Evolutionary conservation across 2,113 vertebrate species (phyloP).

Genomic region (Procavia capensis): DNA sequence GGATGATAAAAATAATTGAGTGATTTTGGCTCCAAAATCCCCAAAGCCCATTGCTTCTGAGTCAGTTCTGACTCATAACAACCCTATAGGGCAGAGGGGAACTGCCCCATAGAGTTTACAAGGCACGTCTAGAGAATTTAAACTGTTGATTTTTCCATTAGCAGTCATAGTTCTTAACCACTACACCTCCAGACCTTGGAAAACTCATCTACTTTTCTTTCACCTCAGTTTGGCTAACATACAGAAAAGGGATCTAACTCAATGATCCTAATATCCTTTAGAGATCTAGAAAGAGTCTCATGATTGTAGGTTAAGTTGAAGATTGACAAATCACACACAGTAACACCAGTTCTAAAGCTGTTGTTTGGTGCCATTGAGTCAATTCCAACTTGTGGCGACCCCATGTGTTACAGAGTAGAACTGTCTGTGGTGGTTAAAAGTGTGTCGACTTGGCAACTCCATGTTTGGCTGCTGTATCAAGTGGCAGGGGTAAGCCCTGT

Average conservation of each 20-base stretch:
- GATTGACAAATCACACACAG: background rate
- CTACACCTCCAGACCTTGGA: background rate
- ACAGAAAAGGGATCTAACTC: background rate
- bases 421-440: too few species aligned
- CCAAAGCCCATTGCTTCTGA: too few species aligned
- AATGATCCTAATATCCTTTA: background rate
- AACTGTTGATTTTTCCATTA: too few species aligned
- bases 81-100: too few species aligned
- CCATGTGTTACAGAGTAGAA: too few species aligned
- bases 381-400: background rate
- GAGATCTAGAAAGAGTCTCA: background rate
- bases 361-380: background rate
- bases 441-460: too few species aligned
- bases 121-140: too few species aligned
- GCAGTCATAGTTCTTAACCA: too few species aligned
- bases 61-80: too few species aligned
- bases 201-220: slow-evolving; percentile 13
- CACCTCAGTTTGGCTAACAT: background rate
- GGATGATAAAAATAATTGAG: background rate
- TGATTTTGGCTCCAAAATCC: background rate
- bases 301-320: background rate
- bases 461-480: too few species aligned
- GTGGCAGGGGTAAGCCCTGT: too few species aligned
- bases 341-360: background rate
- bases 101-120: too few species aligned